phyloP scores from a whole-genome alignment of 1,140 invertebrate genomes.

The Babylonia areolata region DNA sequence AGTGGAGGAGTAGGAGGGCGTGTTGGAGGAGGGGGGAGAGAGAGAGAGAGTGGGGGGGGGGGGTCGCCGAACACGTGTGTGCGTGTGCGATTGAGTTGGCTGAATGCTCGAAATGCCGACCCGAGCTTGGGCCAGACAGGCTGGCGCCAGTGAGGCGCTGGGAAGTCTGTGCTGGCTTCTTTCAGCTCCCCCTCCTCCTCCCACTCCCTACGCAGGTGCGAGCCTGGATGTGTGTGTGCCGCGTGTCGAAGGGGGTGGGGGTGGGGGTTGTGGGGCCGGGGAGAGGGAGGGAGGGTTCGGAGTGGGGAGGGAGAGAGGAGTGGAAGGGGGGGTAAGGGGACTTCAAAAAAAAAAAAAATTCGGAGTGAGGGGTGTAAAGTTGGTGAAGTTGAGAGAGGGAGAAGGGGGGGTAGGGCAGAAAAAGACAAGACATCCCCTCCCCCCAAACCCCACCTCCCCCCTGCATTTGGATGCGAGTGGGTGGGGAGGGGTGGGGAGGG shows the following conservation, averaged over 20 bases:
- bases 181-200: neutral
- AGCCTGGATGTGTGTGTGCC: neutral
- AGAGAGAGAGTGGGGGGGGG: no score
- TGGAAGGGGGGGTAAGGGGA: neutral
- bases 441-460: no score
- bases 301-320: no score
- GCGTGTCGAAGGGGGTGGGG: neutral
- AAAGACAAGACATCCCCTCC: no score
- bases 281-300: no score
- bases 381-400: no score
- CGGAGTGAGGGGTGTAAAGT: no score
- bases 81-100: slow-evolving; percentile 20
- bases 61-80: slow-evolving; percentile 30
- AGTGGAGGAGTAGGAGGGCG: neutral
- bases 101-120: slow-evolving; percentile 31
- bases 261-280: no score
- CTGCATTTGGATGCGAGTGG: no score
- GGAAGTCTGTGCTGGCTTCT: neutral
- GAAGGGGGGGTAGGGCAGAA: no score
- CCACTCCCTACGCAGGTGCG: neutral
- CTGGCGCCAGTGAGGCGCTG: slow-evolving; percentile 14
- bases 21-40: neutral
- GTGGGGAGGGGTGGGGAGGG: no score
- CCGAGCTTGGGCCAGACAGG: slow-evolving; percentile 1
- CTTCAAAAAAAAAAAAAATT: no score